Conservation (phyloP, 2,888 invertebrate species). For the Melanostoma mellinum region DNA sequence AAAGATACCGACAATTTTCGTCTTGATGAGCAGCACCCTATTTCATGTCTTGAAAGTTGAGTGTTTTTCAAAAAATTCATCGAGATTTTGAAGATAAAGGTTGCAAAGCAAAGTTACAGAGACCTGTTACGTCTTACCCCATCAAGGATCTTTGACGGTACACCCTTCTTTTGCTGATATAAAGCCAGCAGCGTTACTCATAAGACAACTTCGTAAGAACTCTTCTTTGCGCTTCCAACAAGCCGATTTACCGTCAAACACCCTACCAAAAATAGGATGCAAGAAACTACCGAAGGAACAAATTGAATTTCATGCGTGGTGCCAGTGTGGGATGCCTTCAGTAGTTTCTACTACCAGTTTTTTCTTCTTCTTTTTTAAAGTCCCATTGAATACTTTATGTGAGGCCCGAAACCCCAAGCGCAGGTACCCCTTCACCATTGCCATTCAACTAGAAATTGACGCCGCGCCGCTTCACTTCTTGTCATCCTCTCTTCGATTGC, state of each 20-base stretch:
- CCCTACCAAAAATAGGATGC: neutral
- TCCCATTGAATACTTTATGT: slow-evolving; percentile 35
- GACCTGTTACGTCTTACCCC: no score
- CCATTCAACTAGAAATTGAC: slow-evolving; percentile 13
- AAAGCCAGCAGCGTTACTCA: no score
- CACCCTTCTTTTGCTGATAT: no score
- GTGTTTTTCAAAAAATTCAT: no score
- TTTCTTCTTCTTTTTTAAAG: slow-evolving; percentile 1
- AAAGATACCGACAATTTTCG: neutral
- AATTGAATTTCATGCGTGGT: slow-evolving; percentile 37
- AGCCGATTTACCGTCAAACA: neutral
- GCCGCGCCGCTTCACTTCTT: neutral
- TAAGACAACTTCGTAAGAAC: neutral
- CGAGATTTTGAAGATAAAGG: no score
- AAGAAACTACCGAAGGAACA: slow-evolving; percentile 19
- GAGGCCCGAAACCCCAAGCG: slow-evolving; percentile 2
- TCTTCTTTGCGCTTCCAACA: neutral
- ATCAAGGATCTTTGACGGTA: no score
- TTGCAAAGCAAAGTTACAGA: no score
- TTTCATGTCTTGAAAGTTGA: neutral
- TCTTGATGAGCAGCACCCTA: neutral
- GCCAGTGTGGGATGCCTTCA: slow-evolving; percentile 49
- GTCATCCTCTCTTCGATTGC: slow-evolving; percentile 38
- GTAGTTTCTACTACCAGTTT: slow-evolving; percentile 36
- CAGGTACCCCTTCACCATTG: slow-evolving; percentile 39